Evolutionary conservation across 2,113 vertebrate genomes (phyloP).

Genomic region (Seriola rivoliana): DNA sequence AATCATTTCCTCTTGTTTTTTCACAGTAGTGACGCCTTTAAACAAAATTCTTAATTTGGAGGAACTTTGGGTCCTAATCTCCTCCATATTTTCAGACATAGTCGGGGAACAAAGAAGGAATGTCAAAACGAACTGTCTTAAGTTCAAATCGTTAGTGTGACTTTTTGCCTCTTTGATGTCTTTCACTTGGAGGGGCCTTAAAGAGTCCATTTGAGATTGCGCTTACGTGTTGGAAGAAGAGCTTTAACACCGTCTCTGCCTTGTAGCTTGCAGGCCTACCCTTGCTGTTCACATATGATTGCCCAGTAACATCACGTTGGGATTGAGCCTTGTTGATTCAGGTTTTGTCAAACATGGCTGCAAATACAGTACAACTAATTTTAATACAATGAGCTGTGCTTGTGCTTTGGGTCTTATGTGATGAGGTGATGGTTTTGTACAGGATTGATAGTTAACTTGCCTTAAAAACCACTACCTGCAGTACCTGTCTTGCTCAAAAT

Average conservation of each 20-base stretch:
- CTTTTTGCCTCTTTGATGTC: not conserved
- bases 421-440: not conserved
- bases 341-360: conserved; percentile 18
- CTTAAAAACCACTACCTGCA: conserved; percentile 25
- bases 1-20: not conserved
- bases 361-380: not conserved
- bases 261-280: not conserved
- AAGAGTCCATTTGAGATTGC: not conserved
- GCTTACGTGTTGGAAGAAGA: not conserved
- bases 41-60: not conserved
- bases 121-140: not conserved
- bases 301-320: not conserved
- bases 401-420: not conserved
- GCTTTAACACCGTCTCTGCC: conserved; percentile 38
- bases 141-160: not conserved
- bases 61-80: not conserved
- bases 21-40: not conserved
- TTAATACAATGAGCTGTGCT: not conserved
- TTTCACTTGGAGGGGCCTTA: conserved; percentile 2
- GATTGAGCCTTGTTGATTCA: not conserved
- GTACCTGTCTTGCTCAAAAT: not conserved
- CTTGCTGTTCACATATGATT: not conserved
- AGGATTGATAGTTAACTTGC: not conserved
- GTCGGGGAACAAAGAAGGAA: not conserved
- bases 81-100: not conserved